These are phyloP conservation scores for Alligator sinensis DNA, from an alignment of 2,113 vertebrate genomes.

Conservation along the genomic window DNA sequence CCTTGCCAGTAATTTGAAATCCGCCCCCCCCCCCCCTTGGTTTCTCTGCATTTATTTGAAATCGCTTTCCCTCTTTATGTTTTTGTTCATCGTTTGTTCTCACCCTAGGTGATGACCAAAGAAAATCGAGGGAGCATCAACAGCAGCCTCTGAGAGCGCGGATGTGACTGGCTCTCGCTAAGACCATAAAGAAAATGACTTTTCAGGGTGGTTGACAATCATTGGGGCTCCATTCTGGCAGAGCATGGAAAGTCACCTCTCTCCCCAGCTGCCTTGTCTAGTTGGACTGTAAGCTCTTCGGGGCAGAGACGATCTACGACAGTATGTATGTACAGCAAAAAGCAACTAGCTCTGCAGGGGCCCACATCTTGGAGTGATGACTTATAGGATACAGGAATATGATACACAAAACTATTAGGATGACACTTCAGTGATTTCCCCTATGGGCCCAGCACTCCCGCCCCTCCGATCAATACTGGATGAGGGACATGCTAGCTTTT, in stretches of 20 bases:
- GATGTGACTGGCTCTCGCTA: background rate
- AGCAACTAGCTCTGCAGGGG: no score
- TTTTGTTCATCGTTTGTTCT: background rate
- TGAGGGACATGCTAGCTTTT: conserved; percentile 1
- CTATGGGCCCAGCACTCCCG: background rate
- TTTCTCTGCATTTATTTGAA: background rate
- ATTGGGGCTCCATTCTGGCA: background rate
- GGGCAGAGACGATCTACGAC: background rate
- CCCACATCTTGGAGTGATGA: no score
- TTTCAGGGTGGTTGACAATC: background rate
- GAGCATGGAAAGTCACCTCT: background rate
- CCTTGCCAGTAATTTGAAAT: rapidly evolving
- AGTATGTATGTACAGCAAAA: background rate
- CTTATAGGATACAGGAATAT: background rate
- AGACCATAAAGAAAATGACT: background rate
- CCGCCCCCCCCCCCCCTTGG: background rate
- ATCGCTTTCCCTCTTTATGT: background rate
- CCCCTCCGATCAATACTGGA: background rate
- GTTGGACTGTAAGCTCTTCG: background rate
- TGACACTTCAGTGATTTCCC: background rate
- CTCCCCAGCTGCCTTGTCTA: background rate
- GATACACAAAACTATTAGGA: background rate
- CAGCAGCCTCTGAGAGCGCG: background rate
- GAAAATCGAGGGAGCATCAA: background rate
- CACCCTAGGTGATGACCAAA: background rate